Base-by-base conservation (phyloP, 1,140 invertebrate species). In the Musca domestica region DNA sequence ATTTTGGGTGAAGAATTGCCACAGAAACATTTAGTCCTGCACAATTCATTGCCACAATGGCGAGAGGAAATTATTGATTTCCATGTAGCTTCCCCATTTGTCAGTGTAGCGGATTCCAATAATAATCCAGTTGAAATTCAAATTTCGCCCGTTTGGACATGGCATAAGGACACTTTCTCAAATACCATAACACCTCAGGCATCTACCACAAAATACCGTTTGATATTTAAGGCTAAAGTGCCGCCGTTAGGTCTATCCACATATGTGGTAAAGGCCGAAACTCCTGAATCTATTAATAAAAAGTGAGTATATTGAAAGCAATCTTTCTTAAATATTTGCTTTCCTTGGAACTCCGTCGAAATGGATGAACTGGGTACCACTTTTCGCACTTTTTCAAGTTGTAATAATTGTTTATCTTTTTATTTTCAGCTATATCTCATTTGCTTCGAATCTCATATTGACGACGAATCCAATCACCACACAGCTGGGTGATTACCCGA, bases 31-130 rank as follows among this genome's bases (percentile, higher is more conserved):
- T 71, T 87, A 7, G 83, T 86, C 3, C 71, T 87, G 7, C 86
- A 86, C 64, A 87, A 87, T 64, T 83, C 85, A 2, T 70, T 87
- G 56, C 73, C 82, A 0, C 86, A 84, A 47, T 84, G 77, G 69
- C 76, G 85, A 4, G 81, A 85, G 41, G 84, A 87, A 67, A 68
- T 87, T 6, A 74, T 87, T 3, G 85, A 86, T 17, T 80, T 87
- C 14, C 74, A 83, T 23, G 84, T 87, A 0, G 85, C 85, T 3
- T 83, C 82, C 20, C 86, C 86, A 1, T 85, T 84, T 74, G 83
- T 87, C 30, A 83, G 83, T 71, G 86, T 81, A 17, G 78, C 69
- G 15, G 81, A 82, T 54, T 71, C 81, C 6, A 72, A 76, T 1
- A 74, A 74, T 56, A 81, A 73, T 47, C 66, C 74, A 0, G 71